Base-by-base conservation (phyloP, 2,113 vertebrate genomes). In the Pedionomus torquatus region DNA sequence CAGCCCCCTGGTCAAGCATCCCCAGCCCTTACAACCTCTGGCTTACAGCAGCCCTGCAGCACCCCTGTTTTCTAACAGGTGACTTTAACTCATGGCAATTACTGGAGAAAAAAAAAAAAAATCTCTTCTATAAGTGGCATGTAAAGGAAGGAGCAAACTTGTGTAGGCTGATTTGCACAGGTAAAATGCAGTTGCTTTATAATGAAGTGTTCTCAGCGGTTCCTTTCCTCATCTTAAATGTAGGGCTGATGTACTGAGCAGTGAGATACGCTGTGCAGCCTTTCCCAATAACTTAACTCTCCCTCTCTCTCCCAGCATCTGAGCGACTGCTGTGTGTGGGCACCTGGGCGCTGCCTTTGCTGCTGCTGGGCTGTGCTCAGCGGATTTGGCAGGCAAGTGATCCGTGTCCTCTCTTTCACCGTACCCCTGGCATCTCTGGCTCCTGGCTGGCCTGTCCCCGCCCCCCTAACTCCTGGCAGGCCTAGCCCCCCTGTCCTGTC, bases 291-390 rank as follows among this genome's bases (percentile, higher is more conserved):
- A 25, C 35, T 7, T 7, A 7, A 26, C 17, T 26, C 17, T 35
- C 18, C 55, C 43, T 5, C 4, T n/a, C 20, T 13, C 75, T 25
- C 44, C 20, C 20, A 31, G 4, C 5, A 4, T 25, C 58, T 77
- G 57, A 31, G n/a, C 35, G 49, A 4, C 5, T 33, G 35, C n/a
- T n/a, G 35, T 12, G 35, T 8, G 58, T 13, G 25, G 10, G 26
- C 4, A 31, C 19, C 55, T 3, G 26, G 26, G 14, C 2, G 5
- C 55, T 35, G 54, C 41, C 4, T 33, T 44, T 7, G 21, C 1
- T 1, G 51, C 37, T 58, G 23, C 52, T 0, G 6, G n/a, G 44
- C 26, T 24, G 43, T 2, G 5, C 55, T 28, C 19, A 17, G 19
- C 3, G 9, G n/a, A 30, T 76, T 60, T 17, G 26, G n/a, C 24